Conservation (phyloP, 2,888 invertebrate species). For the Diplolepis rosae region DNA sequence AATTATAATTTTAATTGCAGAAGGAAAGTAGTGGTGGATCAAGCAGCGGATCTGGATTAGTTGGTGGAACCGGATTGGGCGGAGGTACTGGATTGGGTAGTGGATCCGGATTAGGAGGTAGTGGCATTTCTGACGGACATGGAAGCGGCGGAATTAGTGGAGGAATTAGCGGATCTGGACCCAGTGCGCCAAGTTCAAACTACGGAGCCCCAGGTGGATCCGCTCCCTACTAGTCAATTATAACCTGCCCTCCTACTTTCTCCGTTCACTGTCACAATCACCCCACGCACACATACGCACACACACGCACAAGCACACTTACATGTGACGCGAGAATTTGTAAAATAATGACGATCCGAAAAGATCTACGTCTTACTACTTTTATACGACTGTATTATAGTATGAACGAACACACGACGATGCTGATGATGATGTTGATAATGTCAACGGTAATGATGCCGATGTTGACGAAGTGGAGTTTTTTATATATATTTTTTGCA, state of each 20-base stretch:
- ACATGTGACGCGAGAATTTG: constrained; percentile 55
- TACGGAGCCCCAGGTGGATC: constrained; percentile 82
- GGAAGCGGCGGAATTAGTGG: constrained; percentile 62
- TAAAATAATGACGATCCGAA: constrained; percentile 52
- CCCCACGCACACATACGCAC: constrained; percentile 47
- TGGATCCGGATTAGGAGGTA: constrained; percentile 60
- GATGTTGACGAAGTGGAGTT: constrained; percentile 59
- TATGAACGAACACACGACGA: constrained; percentile 54
- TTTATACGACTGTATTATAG: constrained; percentile 58
- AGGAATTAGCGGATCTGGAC: constrained; percentile 61
- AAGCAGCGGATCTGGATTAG: constrained; percentile 49
- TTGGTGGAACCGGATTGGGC: constrained; percentile 64
- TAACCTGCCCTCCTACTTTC: constrained; percentile 52
- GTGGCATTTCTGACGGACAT: constrained; percentile 57
- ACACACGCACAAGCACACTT: constrained; percentile 53
- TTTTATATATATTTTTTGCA: constrained; percentile 72
- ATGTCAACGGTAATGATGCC: constrained; percentile 48
- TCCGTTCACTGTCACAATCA: constrained; percentile 49
- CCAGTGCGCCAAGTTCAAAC: constrained; percentile 76
- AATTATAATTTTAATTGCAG: constrained; percentile 54
- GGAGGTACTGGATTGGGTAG: constrained; percentile 56
- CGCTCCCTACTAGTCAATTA: constrained; percentile 79
- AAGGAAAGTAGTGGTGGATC: constrained; percentile 56
- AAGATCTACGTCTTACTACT: constrained; percentile 53
- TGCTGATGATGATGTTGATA: constrained; percentile 49